Conservation (phyloP, 2,888 invertebrate genomes). For the Drosophila meridiana region DNA sequence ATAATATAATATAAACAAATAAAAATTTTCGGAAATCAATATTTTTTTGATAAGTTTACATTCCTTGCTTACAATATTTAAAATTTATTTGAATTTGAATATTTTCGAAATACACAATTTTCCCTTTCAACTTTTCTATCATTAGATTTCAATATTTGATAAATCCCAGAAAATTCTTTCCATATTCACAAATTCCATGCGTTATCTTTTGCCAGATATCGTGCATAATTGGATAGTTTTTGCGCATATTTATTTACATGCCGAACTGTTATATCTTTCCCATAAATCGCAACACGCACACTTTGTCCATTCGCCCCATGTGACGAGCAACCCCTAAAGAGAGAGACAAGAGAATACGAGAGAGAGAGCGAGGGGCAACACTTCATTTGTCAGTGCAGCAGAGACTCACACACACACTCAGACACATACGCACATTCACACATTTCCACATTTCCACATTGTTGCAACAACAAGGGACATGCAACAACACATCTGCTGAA, state of each 20-base stretch:
- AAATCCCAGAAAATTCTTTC: not conserved
- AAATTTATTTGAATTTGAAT: not conserved
- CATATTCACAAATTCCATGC: not conserved
- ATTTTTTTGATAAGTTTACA: no score
- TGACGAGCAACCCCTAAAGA: conserved; percentile 41
- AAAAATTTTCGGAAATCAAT: no score
- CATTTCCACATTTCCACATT: conserved; percentile 58
- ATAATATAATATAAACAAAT: no score
- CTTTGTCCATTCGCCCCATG: conserved; percentile 49
- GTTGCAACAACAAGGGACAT: conserved; percentile 33
- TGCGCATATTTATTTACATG: conserved; percentile 3
- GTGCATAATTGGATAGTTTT: conserved; percentile 26
- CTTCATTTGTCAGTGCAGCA: conserved; percentile 68
- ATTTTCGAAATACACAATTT: not conserved
- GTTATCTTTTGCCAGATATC: not conserved
- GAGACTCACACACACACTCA: not conserved
- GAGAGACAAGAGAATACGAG: conserved; percentile 23
- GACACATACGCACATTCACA: conserved; percentile 37
- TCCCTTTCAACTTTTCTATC: not conserved
- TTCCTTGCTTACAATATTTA: not conserved
- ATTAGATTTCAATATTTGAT: conserved; percentile 5
- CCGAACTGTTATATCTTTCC: conserved; percentile 57
- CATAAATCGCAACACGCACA: conserved; percentile 72
- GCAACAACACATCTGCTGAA: conserved; percentile 67
- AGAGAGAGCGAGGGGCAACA: conserved; percentile 45